These are phyloP conservation scores for Prionace glauca DNA, from an alignment of 2,797 vertebrate species.

Conservation along the genomic window DNA sequence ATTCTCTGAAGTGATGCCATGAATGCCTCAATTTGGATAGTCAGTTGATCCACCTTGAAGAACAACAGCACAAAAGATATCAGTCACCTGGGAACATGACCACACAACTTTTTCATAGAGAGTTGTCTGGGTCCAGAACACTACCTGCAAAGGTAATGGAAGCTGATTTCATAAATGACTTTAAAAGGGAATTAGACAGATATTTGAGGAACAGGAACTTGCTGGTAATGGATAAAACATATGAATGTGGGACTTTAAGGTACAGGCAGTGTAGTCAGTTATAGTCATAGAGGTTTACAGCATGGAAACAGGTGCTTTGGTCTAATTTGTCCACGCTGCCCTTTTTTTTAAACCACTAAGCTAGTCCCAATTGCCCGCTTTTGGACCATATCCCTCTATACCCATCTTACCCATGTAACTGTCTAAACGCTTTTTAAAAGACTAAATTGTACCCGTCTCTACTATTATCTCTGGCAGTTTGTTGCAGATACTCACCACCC, in stretches of 20 bases:
- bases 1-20: not conserved
- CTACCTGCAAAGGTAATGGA: not conserved
- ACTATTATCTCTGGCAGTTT: no score
- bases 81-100: not conserved
- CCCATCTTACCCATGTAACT: no score
- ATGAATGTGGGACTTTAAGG: not conserved
- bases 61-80: not conserved
- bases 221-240: not conserved
- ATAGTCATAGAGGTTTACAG: no score
- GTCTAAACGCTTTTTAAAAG: no score
- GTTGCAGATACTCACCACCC: no score
- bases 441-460: no score
- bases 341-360: no score
- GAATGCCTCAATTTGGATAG: not conserved
- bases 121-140: not conserved
- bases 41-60: conserved; percentile 21
- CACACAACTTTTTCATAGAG: not conserved
- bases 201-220: not conserved
- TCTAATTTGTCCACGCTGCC: no score
- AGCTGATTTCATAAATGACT: not conserved
- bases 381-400: no score
- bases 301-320: no score
- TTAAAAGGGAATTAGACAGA: not conserved
- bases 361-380: no score
- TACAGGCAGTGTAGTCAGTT: not conserved